Base-by-base conservation (phyloP, 2,888 invertebrate genomes). In the Troides oblongomaculatus region DNA sequence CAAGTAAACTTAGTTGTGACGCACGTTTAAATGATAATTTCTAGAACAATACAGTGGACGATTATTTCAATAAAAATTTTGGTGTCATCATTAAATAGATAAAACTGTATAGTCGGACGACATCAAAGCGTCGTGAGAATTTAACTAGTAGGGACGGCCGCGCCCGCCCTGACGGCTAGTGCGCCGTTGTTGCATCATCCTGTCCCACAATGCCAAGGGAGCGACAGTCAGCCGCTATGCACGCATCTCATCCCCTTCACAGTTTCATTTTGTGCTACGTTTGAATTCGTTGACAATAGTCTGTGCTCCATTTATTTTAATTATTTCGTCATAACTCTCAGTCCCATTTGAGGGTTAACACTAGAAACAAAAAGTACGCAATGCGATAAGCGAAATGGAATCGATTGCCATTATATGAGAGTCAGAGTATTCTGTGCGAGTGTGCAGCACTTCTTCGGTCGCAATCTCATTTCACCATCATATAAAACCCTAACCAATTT, bases 151-250 rank as follows among this genome's bases (percentile, higher is more conserved):
- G 59, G 43, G 65, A 50, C 60, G 63, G 23, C 46, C 56, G 30
- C 61, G 61, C 64, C 25, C 67, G 66, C 66, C 72, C 72, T 71
- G 70, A 72, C 64, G 73, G 60, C 39, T 69, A 21, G 62, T 30
- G 62, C 72, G 72, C 69, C 66, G 68, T 39, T 63, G 71, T 78
- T 78, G 75, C 79, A 74, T 79, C 79, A 77, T 75, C 63, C 72
- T 60, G 21, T 59, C 64, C 68, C 69, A 66, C 50, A 60, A 61
- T 23, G 46, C 67, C 61, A 66, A 66, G 62, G 56, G 69, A 58
- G 68, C 50, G 64, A 53, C 64, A 68, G 63, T 30, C 58, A 58
- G 25, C 25, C 63, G 39, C 39, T 68, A 10, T 68, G 59, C 59
- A 58, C 36, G 36, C 56, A 43, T 56, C 39, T 58, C 64, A 64